Base-by-base conservation (phyloP, 2,888 invertebrate species). In the Podabrus alpinus region DNA sequence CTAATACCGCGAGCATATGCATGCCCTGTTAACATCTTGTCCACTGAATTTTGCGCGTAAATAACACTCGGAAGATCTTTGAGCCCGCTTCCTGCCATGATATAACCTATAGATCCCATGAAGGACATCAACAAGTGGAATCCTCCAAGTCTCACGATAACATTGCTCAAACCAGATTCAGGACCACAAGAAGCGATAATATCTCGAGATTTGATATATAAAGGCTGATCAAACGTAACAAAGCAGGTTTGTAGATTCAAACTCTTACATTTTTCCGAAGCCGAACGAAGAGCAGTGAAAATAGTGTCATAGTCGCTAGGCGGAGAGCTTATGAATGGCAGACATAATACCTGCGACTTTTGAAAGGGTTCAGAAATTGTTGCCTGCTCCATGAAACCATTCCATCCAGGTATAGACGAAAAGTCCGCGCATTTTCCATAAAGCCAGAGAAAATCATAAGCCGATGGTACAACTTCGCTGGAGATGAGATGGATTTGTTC, bases 51-150 rank as follows among this genome's bases (percentile, higher is more conserved):
- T 19, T 19, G 3, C 2, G 19, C 19, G 4, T 19, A 19, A 3
- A 19, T 19, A 19, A 19, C 19, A 19, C 3, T 4, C 2, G 4
- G 24, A 9, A 66, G 15, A 9, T n/a, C 19, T 66, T 15, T 66
- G 1, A 66, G 25, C 7, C 25, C 25, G 25, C 25, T 25, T 66
- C 66, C 66, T 1, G 15, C 66, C 66, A 66, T 66, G 9, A 66
- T n/a, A 25, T 25, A 66, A 1, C 66, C 66, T n/a, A 66, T 66
- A n/a, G 25, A 15, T 15, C 25, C 11, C 15, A 66, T 16, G 19
- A 17, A 66, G 13, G 66, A 66, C 66, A 66, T 66, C 15, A 66
- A 66, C 9, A 68, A 68, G 17, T 68, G 68, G 13, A 68, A 68
- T 68, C 68, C 68, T 7, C 59, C 15, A 2, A 24, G 66, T 66